Conservation (phyloP, 2,113 vertebrate species). For the Todiramphus chloris region DNA sequence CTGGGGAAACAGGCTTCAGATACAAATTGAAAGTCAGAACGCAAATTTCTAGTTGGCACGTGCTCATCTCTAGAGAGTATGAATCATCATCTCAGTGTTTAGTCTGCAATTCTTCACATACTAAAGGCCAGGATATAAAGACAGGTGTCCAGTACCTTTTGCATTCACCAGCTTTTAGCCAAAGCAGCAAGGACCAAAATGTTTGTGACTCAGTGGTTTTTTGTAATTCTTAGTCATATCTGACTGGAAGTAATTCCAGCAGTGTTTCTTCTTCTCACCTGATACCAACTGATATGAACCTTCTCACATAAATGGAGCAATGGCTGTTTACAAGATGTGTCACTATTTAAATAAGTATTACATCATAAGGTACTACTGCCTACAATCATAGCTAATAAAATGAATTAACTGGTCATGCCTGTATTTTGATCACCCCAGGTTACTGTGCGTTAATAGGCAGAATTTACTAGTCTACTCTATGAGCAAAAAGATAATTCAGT, state of each 20-base stretch:
- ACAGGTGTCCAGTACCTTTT: neutral
- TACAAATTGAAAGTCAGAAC: neutral
- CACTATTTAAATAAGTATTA: neutral
- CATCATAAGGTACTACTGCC: neutral
- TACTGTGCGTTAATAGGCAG: neutral
- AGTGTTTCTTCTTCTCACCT: neutral
- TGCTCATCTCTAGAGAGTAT: neutral
- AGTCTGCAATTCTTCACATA: neutral
- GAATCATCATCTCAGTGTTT: neutral
- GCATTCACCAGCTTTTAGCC: neutral
- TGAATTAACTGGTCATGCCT: neutral
- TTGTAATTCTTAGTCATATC: neutral
- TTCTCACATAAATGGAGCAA: neutral
- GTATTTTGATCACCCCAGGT: neutral
- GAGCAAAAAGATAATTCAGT: neutral
- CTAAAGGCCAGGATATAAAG: neutral
- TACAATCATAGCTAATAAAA: neutral
- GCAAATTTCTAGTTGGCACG: neutral
- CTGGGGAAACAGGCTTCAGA: neutral
- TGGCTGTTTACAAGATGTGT: neutral
- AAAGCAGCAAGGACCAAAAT: neutral
- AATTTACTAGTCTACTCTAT: neutral
- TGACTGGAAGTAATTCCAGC: neutral
- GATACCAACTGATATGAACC: neutral
- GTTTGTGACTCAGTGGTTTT: fast-evolving